Evolutionary conservation across 30 jellyfish, hydroid and myxozoan species (phyloP).

Genomic region (Turritopsis rubra): DNA sequence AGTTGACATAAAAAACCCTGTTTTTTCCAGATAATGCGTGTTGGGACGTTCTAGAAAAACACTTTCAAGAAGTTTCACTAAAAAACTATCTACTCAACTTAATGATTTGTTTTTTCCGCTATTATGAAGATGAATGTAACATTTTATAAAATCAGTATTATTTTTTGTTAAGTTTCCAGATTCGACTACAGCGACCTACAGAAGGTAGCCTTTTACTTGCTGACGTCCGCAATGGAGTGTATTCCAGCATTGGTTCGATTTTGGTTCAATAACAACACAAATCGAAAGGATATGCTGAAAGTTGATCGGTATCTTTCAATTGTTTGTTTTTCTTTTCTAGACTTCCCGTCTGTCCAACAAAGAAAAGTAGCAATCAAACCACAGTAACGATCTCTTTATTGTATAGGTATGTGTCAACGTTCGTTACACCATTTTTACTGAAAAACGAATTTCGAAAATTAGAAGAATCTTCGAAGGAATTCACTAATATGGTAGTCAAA

Average conservation of each 20-base stretch:
- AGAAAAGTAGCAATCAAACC: too few relatives aligned
- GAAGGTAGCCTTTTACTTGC: conserved; percentile 53
- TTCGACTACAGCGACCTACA: conserved; percentile 36
- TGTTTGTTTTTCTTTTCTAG: background rate
- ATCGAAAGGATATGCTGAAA: conserved; percentile 51
- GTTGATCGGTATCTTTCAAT: conserved; percentile 56
- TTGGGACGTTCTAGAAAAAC: too few relatives aligned
- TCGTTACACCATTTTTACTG: conserved; percentile 78
- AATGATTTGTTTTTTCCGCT: too few relatives aligned
- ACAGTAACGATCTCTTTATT: too few relatives aligned
- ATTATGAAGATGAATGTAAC: too few relatives aligned
- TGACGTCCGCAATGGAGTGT: conserved; percentile 64
- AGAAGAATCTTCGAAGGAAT: conserved; percentile 7
- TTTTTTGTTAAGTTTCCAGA: conserved; percentile 19
- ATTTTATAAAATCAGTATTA: background rate
- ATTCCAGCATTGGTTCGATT: conserved; percentile 85
- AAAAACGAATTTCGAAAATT: conserved; percentile 63
- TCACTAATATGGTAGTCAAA: conserved; percentile 70
- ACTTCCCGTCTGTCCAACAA: background rate
- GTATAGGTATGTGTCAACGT: conserved; percentile 21
- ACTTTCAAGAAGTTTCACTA: too few relatives aligned
- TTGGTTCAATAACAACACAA: conserved; percentile 68
- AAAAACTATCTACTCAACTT: too few relatives aligned
- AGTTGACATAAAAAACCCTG: too few relatives aligned
- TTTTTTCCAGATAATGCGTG: too few relatives aligned